Evolutionary conservation across 2,888 invertebrate genomes (phyloP), one percentile per base, ranked within the genome.

Genomic region (Aphrophora alni): DNA sequence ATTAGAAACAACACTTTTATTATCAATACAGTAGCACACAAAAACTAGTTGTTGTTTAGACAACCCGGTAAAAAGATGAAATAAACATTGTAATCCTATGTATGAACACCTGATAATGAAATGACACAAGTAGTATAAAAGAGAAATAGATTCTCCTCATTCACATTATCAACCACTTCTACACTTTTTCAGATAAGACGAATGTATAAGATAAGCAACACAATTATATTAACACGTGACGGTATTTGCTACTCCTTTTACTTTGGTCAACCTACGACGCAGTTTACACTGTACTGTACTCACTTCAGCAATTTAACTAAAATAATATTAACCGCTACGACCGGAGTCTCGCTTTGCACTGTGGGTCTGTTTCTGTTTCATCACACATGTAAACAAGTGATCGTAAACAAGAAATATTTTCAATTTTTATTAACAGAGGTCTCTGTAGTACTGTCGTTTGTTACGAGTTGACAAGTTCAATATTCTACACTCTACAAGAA

Each of bases 161-260:
- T 59, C 59, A 59, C 59, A 59, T 59, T 59, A 59, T 59, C 59
- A 59, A 59, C 59, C 59, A 59, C 59, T 59, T 59, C 59, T 21
- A 59, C 59, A 59, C 59, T 59, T 33, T 33, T 59, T 21, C 12
- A 59, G 59, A 59, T 59, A 59, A 59, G 59, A 21, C 59, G 21
- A 59, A 59, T 21, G 12, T 59, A 59, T 8, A 59, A n/a, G 59
- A 59, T 59, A 59, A 59, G 59, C 59, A 59, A 59, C 21, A 59
- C 21, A 59, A 59, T 21, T 59, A 5, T 44, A 44, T 59, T 59
- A 59, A 59, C 59, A 59, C 59, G 59, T 59, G 59, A 59, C 59
- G 59, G 59, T 59, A 59, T n/a, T n/a, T 33, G 8, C 33, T 12
- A 59, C 59, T 59, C 21, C 59, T 59, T n/a, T 59, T 59, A 21